Base-by-base conservation (phyloP, 2,113 vertebrate genomes). In the Aspiorhynchus laticeps region DNA sequence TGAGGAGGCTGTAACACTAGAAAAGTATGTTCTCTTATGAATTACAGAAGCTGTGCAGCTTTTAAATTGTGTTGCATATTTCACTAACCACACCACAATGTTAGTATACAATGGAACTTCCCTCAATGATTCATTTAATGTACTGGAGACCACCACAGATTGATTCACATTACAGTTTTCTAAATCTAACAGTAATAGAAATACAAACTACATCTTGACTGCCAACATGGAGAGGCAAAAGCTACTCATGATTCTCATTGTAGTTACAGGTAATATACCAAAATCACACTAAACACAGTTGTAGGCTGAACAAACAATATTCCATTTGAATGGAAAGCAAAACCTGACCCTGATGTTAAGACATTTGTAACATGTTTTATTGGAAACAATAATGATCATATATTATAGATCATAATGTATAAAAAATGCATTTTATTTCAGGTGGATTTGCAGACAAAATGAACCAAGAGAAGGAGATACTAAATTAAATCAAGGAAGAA, bases 21-120 rank as follows among this genome's bases (percentile, higher is more conserved):
- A 53, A 19, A 1, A 53, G 51, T 24, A 59, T 59, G 56, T 3
- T 59, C 56, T 59, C 21, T 59, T 59, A 59, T 59, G 56, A 59
- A 9, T 24, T 59, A 59, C 56, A 59, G 56, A 59, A 59, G 56
- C 21, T 59, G 56, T 59, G 56, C 56, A 59, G 56, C 61, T 63
- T 65, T 65, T 65, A 14, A 63, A 65, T 14, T 6, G 59, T 26
- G 61, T 28, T 28, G 10, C 61, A 65, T 26, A 65, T 65, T 65
- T 65, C n/a, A 48, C 11, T 76, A 17, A 76, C 74, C 74, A 76
- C 74, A 48, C 74, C 74, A 76, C 74, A 76, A 14, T 76, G 14
- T 48, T 46, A 76, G 41, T 17, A 15, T 0, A 76, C 43, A 76
- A 28, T 8, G 14, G 5, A 76, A 28, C 74, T 26, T 48, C 74